phyloP scores from a whole-genome alignment of 1,140 invertebrate genomes.

The Wiebesia pumilae region DNA sequence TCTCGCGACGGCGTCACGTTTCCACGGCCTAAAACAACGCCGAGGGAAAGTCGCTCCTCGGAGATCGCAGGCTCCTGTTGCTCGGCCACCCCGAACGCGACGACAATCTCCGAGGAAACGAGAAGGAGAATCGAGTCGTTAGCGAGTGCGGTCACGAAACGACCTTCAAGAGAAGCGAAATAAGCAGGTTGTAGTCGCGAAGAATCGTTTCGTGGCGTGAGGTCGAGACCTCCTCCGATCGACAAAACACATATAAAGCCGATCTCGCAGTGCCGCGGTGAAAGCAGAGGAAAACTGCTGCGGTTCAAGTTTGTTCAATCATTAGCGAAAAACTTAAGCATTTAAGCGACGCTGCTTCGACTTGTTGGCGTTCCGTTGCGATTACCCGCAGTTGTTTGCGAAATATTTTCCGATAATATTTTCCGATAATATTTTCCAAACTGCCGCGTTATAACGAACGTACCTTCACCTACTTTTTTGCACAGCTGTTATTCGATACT shows the following conservation, averaged over 20 bases:
- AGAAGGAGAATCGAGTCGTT: neutral
- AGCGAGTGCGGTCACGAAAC: constrained; percentile 28
- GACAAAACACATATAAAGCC: neutral
- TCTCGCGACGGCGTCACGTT: constrained; percentile 44
- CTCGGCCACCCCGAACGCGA: constrained; percentile 19
- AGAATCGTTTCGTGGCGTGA: neutral
- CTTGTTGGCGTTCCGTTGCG: neutral
- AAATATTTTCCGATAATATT: constrained; percentile 40
- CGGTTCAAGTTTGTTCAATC: constrained; percentile 21
- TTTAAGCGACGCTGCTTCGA: neutral
- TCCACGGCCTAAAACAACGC: constrained; percentile 60
- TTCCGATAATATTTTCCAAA: constrained; percentile 19
- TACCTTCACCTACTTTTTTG: neutral
- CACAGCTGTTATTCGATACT: neutral
- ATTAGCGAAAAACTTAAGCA: constrained; percentile 5
- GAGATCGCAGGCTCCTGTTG: neutral
- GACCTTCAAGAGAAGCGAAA: neutral
- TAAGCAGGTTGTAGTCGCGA: neutral
- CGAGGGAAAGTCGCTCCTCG: constrained; percentile 42
- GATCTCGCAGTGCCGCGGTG: neutral
- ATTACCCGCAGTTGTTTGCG: neutral
- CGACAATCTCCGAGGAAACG: constrained; percentile 13
- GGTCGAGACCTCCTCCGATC: neutral
- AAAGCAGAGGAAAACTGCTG: neutral
- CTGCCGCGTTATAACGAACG: neutral